Conservation (phyloP, 2,797 vertebrate genomes). For the Leptoclinus maculatus region DNA sequence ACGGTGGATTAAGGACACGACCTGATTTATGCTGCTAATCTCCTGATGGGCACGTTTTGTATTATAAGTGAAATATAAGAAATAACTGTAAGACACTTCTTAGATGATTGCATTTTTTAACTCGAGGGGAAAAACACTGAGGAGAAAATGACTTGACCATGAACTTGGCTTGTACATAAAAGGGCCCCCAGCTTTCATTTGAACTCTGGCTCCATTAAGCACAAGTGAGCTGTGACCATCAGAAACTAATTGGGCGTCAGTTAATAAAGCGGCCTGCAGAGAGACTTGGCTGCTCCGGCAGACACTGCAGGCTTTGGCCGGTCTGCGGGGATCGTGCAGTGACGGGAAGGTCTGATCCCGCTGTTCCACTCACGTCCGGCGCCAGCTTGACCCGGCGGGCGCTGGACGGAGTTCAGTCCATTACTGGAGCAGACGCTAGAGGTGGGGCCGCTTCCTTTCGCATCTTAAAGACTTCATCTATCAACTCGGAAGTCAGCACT, state of each 20-base stretch:
- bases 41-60: slow-evolving; percentile 49
- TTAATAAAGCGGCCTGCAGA: slow-evolving; percentile 67
- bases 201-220: slow-evolving; percentile 67
- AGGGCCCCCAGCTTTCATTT: slow-evolving; percentile 58
- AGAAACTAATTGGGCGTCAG: slow-evolving; percentile 78
- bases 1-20: slow-evolving; percentile 68
- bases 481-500: slow-evolving; percentile 43
- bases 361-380: slow-evolving; percentile 45
- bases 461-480: slow-evolving; percentile 55
- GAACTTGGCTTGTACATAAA: slow-evolving; percentile 67
- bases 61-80: slow-evolving; percentile 24
- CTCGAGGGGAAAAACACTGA: slow-evolving; percentile 13
- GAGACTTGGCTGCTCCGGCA: slow-evolving; percentile 58
- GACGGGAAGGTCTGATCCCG: slow-evolving; percentile 56
- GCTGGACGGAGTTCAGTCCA: slow-evolving; percentile 66
- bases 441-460: slow-evolving; percentile 54
- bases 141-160: slow-evolving; percentile 46
- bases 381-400: slow-evolving; percentile 62
- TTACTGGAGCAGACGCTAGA: slow-evolving; percentile 50
- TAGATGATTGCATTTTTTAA: slow-evolving; percentile 46
- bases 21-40: slow-evolving; percentile 56
- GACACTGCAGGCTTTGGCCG: slow-evolving; percentile 52
- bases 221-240: slow-evolving; percentile 71
- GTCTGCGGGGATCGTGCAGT: slow-evolving; percentile 44
- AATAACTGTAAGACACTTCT: slow-evolving; percentile 15